Base-by-base conservation (phyloP, 2,113 vertebrate genomes). In the Etia nguti region DNA sequence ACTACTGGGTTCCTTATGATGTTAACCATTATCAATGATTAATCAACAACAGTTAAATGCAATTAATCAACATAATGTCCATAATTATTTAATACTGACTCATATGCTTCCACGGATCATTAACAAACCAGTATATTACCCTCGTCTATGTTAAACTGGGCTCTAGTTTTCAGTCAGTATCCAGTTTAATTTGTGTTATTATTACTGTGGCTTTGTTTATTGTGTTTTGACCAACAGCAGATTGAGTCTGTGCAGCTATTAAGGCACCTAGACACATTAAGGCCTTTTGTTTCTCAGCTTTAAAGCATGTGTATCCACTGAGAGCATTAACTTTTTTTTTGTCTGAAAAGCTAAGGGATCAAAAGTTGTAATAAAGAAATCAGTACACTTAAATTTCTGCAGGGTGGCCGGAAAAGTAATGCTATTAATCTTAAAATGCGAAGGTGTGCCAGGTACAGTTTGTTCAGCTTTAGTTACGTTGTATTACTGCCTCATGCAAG, bases 231-330 rank as follows among this genome's bases (percentile, higher is more conserved):
- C 12, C 13, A 56, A 41, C n/a, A 77, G 20, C 12, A 34, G 9
- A 48, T 59, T 83, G 16, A 57, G 82, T 34, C 68, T 59, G 22
- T 59, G 57, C 52, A 55, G 48, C 68, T 80, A 36, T 60, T 90
- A 46, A 15, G 41, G 8, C 48, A 68, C 54, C 65, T 26, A 68
- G 20, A 56, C 59, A 73, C 12, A 38, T 41, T 12, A 84, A 81
- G 43, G 10, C 6, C 11, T 83, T 89, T 88, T 88, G 75, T 88
- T 88, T 89, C 79, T 62, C 48, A 56, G 65, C 48, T 81, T 56
- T 81, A 73, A 88, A 88, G 60, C 54, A 62, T 12, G 6, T 38
- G 31, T 22, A 50, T 50, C 86, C 36, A 86, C 81, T 75, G 82
- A 54, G 46, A 55, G 57, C 24, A 52, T 75, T 46, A 54, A 54